phyloP scores from a whole-genome alignment of 1,140 invertebrate genomes.

The Samia ricini region DNA sequence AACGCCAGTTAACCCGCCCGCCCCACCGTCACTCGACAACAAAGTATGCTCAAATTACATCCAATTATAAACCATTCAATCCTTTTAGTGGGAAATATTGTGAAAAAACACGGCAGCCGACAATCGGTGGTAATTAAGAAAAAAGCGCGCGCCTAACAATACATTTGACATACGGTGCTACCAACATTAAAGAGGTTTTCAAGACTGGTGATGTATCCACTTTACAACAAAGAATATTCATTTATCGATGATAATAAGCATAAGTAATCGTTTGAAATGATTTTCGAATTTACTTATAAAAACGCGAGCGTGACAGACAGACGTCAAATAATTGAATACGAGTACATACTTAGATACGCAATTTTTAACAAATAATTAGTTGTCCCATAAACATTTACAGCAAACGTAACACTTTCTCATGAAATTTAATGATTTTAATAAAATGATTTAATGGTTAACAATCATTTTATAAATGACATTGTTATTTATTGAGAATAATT shows the following conservation, averaged over 20 bases:
- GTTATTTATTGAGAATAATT: too few relatives aligned
- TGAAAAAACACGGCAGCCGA: conserved; percentile 55
- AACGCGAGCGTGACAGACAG: not conserved
- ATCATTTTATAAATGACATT: too few relatives aligned
- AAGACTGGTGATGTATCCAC: conserved; percentile 40
- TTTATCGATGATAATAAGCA: not conserved
- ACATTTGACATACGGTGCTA: conserved; percentile 60
- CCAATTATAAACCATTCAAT: conserved; percentile 74
- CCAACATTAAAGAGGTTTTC: conserved; percentile 44
- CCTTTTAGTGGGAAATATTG: conserved; percentile 57
- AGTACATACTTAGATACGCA: conserved; percentile 9
- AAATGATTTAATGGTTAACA: not conserved
- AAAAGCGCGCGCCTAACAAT: conserved; percentile 64
- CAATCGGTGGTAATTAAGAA: conserved; percentile 69
- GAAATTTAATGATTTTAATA: not conserved
- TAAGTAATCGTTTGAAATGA: not conserved
- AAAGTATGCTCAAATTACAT: conserved; percentile 72
- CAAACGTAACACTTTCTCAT: not conserved
- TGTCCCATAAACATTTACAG: not conserved
- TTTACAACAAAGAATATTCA: not conserved
- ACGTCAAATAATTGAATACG: not conserved
- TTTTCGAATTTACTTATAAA: conserved; percentile 4
- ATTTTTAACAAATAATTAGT: not conserved
- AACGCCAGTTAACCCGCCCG: conserved; percentile 58
- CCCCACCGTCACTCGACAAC: conserved; percentile 54